phyloP scores from a whole-genome alignment of 2,797 vertebrate genomes.

The Diglossa cyanea region DNA sequence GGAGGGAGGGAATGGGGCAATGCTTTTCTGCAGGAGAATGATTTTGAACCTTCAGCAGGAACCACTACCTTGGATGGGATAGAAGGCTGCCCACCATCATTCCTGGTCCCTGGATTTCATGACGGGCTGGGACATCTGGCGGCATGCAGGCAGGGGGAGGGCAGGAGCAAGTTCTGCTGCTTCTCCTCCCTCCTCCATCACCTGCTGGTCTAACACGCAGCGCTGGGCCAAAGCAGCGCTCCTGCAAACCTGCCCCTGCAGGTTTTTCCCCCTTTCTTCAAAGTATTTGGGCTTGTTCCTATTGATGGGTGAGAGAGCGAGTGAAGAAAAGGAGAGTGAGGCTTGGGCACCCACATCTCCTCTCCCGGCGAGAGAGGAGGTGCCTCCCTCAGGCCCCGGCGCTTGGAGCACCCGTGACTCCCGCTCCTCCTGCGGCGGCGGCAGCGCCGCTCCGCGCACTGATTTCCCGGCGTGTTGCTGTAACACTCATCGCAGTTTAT shows the following conservation, averaged over 20 bases:
- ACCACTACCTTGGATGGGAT: fast-evolving
- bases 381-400: neutral
- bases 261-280: fast-evolving
- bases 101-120: neutral
- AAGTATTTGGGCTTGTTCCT: neutral
- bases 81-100: neutral
- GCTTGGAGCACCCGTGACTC: neutral
- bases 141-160: neutral
- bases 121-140: fast-evolving
- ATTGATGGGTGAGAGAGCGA: neutral
- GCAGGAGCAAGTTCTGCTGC: neutral
- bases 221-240: fast-evolving
- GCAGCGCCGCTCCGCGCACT: neutral
- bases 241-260: neutral
- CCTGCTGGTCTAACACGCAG: fast-evolving
- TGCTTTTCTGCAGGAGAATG: neutral
- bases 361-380: neutral
- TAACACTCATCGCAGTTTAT: conserved; percentile 6
- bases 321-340: neutral
- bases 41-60: neutral
- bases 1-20: neutral
- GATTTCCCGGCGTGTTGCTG: neutral
- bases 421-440: neutral
- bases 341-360: neutral
- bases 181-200: neutral